Percentiles rank a stretch among this genome's conserved stretches.
Evolutionary conservation across 2,797 vertebrate genomes (phyloP).

Genomic region (Coregonus ussuriensis): DNA sequence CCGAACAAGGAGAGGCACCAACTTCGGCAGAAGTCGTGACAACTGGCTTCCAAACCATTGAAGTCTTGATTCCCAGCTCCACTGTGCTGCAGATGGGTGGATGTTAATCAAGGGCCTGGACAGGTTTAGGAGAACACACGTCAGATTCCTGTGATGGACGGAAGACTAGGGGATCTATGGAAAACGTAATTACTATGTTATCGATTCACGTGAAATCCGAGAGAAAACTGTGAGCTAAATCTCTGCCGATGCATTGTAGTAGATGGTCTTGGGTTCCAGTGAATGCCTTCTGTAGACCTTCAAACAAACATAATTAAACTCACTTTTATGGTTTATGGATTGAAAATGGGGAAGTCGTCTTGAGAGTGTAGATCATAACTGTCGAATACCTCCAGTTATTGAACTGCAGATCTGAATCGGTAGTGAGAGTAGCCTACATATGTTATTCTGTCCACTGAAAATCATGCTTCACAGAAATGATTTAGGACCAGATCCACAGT

Average conservation of each 20-base stretch:
- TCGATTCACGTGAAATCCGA: conserved; percentile 66
- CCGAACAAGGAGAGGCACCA: no score
- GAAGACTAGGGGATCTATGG: conserved; percentile 55
- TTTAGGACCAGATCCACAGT: no score
- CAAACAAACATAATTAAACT: conserved; percentile 45
- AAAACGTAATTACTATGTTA: conserved; percentile 61
- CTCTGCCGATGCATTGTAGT: conserved; percentile 27
- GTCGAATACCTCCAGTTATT: no score
- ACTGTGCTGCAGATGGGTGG: conserved; percentile 56
- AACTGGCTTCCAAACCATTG: conserved; percentile 46
- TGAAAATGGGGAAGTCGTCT: no score
- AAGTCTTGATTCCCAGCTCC: conserved; percentile 43
- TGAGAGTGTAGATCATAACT: no score
- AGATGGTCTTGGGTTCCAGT: conserved; percentile 40
- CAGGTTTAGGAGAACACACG: conserved; percentile 65
- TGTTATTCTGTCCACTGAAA: no score
- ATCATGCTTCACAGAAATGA: no score
- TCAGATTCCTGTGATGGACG: conserved; percentile 64
- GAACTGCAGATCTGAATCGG: no score
- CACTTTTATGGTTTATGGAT: neutral
- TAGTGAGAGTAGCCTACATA: no score
- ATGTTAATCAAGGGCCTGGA: conserved; percentile 56
- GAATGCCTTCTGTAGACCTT: conserved; percentile 42
- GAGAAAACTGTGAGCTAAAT: conserved; percentile 43
- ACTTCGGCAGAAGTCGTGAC: no score